These are phyloP conservation scores for Cheilosia urbana DNA, from an alignment of 2,888 invertebrate species.

Conservation along the genomic window DNA sequence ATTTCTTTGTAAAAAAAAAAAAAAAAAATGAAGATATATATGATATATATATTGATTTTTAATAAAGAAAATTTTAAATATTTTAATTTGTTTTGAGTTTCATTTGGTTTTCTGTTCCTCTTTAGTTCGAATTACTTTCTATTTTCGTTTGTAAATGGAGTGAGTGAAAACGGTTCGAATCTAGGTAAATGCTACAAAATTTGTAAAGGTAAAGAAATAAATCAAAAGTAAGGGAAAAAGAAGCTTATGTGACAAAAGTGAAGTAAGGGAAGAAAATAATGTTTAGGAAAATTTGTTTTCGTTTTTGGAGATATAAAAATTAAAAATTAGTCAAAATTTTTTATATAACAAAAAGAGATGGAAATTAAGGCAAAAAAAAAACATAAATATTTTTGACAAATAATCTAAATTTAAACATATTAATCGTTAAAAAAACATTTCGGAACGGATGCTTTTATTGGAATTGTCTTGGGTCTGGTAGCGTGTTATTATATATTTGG, in stretches of 20 bases:
- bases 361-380: slow-evolving; percentile 77
- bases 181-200: slow-evolving; percentile 48
- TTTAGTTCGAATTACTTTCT: slow-evolving; percentile 48
- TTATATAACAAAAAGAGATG: slow-evolving; percentile 71
- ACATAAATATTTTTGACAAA: slow-evolving; percentile 70
- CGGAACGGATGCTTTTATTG: slow-evolving; percentile 75
- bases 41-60: slow-evolving; percentile 67
- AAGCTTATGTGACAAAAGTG: slow-evolving; percentile 81
- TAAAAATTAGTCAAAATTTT: slow-evolving; percentile 79
- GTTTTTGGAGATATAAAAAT: slow-evolving; percentile 75
- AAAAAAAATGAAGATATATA: slow-evolving; percentile 38
- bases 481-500: slow-evolving; percentile 61
- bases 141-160: slow-evolving; percentile 61
- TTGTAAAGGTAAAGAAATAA: slow-evolving; percentile 38
- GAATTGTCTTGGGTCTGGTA: slow-evolving; percentile 63
- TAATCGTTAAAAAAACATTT: slow-evolving; percentile 67
- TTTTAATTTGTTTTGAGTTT: slow-evolving; percentile 71
- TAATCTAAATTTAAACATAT: slow-evolving; percentile 72
- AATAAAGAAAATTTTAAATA: slow-evolving; percentile 66
- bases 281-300: slow-evolving; percentile 75
- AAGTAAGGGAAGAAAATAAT: slow-evolving; percentile 66
- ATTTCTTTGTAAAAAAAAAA: slow-evolving; percentile 55
- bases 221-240: slow-evolving; percentile 71
- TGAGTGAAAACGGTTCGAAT: slow-evolving; percentile 64
- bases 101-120: slow-evolving; percentile 50